A percentile compares a stretch with the other conserved stretches of the same genome.
Evolutionary conservation across 2,113 vertebrate species (phyloP).

Genomic region (Dromiciops gliroides): DNA sequence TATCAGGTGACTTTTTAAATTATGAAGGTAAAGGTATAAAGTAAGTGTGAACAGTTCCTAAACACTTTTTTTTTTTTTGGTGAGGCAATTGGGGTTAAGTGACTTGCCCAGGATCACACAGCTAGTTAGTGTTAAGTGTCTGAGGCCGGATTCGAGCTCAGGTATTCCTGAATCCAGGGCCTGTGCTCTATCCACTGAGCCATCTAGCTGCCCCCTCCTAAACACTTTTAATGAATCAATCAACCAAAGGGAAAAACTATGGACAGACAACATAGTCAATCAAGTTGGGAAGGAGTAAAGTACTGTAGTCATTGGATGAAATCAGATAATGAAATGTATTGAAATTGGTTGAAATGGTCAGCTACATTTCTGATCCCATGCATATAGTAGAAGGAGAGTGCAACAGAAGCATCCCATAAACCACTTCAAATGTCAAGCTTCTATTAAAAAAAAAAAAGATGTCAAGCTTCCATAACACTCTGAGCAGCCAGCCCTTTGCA

Average conservation of each 20-base stretch:
- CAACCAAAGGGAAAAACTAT: not conserved
- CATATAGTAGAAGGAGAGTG: not conserved
- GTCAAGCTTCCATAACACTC: not conserved
- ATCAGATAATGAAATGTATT: not conserved
- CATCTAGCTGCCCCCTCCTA: no score
- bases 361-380: not conserved
- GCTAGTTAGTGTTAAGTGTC: no score
- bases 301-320: not conserved
- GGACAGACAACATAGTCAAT: not conserved
- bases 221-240: not conserved
- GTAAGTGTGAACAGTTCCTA: not conserved
- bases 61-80: no score
- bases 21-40: not conserved
- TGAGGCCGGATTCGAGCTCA: no score
- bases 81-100: no score
- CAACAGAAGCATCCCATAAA: not conserved
- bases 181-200: no score
- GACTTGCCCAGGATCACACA: no score
- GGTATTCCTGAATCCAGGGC: no score
- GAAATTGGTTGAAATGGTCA: not conserved
- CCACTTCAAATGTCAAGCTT: not conserved
- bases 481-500: not conserved
- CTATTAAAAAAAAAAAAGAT: no score
- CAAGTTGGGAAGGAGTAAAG: not conserved
- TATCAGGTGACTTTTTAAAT: not conserved